Evolutionary conservation across 1,140 invertebrate genomes (phyloP), one percentile per base, ranked within the genome.

Genomic region (Drosophila athabasca): DNA sequence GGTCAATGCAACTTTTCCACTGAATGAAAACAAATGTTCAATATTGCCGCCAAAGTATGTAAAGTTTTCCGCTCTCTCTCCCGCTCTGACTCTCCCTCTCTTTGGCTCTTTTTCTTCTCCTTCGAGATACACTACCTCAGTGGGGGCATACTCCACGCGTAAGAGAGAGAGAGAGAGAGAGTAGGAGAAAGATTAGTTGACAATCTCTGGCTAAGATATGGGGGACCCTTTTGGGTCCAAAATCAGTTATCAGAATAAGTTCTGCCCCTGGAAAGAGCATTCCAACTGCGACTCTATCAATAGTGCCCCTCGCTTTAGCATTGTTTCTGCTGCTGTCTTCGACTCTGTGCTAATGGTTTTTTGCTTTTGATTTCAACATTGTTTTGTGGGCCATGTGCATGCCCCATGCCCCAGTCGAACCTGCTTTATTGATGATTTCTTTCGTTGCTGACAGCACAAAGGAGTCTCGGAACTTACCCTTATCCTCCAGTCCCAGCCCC

Each of bases 1-100:
- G 17, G 17, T 83, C 71, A 88, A 79, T 87, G 83, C 79, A 88
- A 83, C 83, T 76, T 79, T 62, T 77, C 58, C 66, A 68, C 72
- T 83, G 79, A 88, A 88, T 88, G 83, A 88, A 88, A 88, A 88
- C 83, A 88, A 88, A 88, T 88, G 83, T 79, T 88, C 79, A 88
- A 82, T 83, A 87, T 88, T 88, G 83, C 71, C 79, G 79, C 74
- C 81, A 77, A 88, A 83, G 79, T 87, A 87, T 87, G 83, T 88
- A 88, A 83, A 87, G 67, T 88, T 79, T 55, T 58, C 24, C 19
- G 26, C 5, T 22, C 15, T 22, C 4, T 26, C 9, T 7, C 3
- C 15, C 8, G 22, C 53, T 26, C 17, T 5, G 3, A n/a, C n/a
- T 35, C 9, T 29, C 8, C 15, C 13, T 11, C 31, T 35, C 31